Evolutionary conservation across 2,113 vertebrate species (phyloP), one percentile per base, ranked within the genome.

Genomic region (Sceloporus undulatus): DNA sequence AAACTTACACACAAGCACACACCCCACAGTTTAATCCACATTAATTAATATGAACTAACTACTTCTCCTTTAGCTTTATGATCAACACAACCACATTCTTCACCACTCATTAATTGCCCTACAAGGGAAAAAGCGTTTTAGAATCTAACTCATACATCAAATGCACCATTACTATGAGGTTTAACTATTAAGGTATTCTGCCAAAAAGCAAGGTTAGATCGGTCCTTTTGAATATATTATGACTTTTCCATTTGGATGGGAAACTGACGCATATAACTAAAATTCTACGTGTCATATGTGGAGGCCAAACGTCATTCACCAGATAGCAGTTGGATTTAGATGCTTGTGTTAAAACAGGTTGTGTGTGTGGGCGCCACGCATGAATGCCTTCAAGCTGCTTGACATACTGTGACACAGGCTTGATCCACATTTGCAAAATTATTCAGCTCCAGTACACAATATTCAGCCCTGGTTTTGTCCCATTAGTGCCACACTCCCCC

Each of bases 271-370:
- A 79, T 88, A 34, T 76, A 95, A 89, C 80, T 92, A 89, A 90
- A 95, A 91, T 70, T 90, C 86, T 74, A 93, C 79, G 86, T 87
- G 62, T 90, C 92, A 93, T 92, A 70, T 29, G 2, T 27, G 7
- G 25, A 95, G 89, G 86, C 83, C 90, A 93, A 96, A 95, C 92
- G 29, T 92, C 92, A 94, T 96, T 93, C 94, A 91, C 88, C 89
- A 2, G 85, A 86, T 91, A 95, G 92, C 90, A 94, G 93, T 82
- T 88, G 87, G 56, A 87, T 91, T 88, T 91, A 18, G 23, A 89
- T 90, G 91, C 88, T 89, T 78, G 56, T 71, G 85, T 94, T 96
- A 92, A 87, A 1, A 89, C 84, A 73, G 84, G 90, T 91, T 94
- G 89, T 79, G 59, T 16, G 13, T 62, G 13, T 62, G 59, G 16